Evolutionary conservation across 2,888 invertebrate genomes (phyloP).

Genomic region (Melipona beecheii): DNA sequence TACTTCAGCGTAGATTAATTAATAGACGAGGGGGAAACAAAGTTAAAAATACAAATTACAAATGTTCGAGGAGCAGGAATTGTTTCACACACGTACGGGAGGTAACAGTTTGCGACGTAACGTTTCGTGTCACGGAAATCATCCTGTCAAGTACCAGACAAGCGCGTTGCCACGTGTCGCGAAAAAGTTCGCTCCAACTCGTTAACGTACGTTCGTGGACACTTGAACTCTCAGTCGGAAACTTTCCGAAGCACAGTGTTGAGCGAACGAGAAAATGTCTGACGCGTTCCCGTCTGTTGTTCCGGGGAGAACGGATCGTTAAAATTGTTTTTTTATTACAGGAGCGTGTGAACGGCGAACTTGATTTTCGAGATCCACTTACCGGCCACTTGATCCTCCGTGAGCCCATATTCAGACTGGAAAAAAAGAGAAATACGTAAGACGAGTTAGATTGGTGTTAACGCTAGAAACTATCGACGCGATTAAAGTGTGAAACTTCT

Average conservation of each 20-base stretch:
- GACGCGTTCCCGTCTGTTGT: not conserved
- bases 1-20: not conserved
- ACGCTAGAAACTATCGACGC: too few species aligned
- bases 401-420: conserved; percentile 94
- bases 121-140: conserved; percentile 30
- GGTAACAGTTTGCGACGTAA: not conserved
- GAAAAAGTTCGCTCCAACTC: conserved; percentile 11
- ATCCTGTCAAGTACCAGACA: not conserved
- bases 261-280: not conserved
- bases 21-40: not conserved
- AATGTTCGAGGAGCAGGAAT: too few species aligned
- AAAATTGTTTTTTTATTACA: not conserved
- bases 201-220: conserved; percentile 11
- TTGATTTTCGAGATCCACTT: conserved; percentile 72
- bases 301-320: not conserved
- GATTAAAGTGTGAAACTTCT: too few species aligned
- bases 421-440: conserved; percentile 80
- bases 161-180: not conserved
- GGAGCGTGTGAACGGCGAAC: not conserved
- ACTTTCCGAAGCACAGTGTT: not conserved
- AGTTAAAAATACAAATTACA: too few species aligned
- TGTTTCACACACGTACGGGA: not conserved
- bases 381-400: conserved; percentile 95
- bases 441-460: not conserved
- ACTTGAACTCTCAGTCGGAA: conserved; percentile 11